Evolutionary conservation across 1,140 invertebrate species (phyloP).

Genomic region (Bathynomus jamesi): DNA sequence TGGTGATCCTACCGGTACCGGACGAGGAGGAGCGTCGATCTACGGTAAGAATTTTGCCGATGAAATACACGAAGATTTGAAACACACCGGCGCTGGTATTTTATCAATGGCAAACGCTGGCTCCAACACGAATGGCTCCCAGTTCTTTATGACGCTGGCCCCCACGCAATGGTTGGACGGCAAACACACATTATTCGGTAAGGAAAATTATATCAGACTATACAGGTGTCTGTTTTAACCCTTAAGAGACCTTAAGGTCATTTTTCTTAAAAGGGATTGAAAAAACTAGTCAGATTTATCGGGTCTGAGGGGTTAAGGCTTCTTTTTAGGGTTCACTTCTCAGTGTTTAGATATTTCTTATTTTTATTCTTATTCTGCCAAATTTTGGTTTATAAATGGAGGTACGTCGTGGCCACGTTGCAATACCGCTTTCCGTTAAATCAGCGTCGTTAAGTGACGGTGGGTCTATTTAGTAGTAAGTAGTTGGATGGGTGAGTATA

Average conservation of each 20-base stretch:
- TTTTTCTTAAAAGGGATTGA: background rate
- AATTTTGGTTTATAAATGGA: no score
- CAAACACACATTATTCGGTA: slow-evolving; percentile 58
- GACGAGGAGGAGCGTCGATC: slow-evolving; percentile 90
- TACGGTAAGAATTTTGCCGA: slow-evolving; percentile 93
- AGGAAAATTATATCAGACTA: background rate
- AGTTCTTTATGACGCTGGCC: slow-evolving; percentile 95
- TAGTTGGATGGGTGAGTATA: no score
- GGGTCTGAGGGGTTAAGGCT: background rate
- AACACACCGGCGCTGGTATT: slow-evolving; percentile 83
- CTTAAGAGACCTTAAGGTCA: no score
- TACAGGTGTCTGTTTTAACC: no score
- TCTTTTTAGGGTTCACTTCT: no score
- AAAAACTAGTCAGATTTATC: background rate
- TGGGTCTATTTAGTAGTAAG: no score
- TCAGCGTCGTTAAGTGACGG: no score
- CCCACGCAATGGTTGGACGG: slow-evolving; percentile 97
- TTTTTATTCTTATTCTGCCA: no score
- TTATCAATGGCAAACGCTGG: slow-evolving; percentile 87
- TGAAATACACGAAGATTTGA: slow-evolving; percentile 89
- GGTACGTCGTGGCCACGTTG: no score
- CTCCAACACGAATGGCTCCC: slow-evolving; percentile 92
- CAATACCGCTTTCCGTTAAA: no score
- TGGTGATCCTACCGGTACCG: slow-evolving; percentile 86
- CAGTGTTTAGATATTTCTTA: no score